These are phyloP conservation scores for Strigamia crassipes DNA, from an alignment of 2,888 invertebrate species.

Conservation along the genomic window DNA sequence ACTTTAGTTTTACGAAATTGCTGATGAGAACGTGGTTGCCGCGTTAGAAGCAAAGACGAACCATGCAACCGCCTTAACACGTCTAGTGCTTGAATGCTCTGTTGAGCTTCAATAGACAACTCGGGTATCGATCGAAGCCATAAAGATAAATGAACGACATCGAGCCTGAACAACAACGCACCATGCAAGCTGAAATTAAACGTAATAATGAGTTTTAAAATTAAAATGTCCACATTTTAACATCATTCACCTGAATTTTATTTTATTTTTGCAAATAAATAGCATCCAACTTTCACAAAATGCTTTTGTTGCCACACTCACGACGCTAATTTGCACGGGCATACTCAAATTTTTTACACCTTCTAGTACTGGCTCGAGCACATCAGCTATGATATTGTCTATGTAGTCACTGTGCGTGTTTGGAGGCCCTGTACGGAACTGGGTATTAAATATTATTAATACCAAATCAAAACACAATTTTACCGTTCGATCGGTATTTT, in stretches of 20 bases:
- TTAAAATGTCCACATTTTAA: background rate
- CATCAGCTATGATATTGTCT: slow-evolving; percentile 74
- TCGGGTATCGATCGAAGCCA: slow-evolving; percentile 68
- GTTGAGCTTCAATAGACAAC: slow-evolving; percentile 56
- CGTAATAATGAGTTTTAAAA: background rate
- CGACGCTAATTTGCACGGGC: slow-evolving; percentile 67
- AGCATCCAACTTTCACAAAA: slow-evolving; percentile 88
- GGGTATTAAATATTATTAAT: background rate
- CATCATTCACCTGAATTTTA: slow-evolving; percentile 70
- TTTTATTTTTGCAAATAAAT: slow-evolving; percentile 78
- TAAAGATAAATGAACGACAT: slow-evolving; percentile 76
- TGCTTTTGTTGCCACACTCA: slow-evolving; percentile 77
- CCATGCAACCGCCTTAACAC: slow-evolving; percentile 79
- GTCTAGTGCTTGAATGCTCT: slow-evolving; percentile 57
- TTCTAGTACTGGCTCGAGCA: slow-evolving; percentile 75
- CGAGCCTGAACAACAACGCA: slow-evolving; percentile 76
- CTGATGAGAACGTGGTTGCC: slow-evolving; percentile 65
- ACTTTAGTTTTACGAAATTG: slow-evolving; percentile 34
- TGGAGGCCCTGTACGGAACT: slow-evolving; percentile 54
- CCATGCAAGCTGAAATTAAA: slow-evolving; percentile 67
- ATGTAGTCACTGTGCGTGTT: slow-evolving; percentile 69
- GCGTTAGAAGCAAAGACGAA: slow-evolving; percentile 76
- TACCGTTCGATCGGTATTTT: slow-evolving; percentile 38
- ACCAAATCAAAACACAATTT: background rate
- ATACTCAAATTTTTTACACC: slow-evolving; percentile 67